These are phyloP conservation scores for Drosophila eugracilis DNA, from an alignment of 1,140 invertebrate species.

Conservation along the genomic window DNA sequence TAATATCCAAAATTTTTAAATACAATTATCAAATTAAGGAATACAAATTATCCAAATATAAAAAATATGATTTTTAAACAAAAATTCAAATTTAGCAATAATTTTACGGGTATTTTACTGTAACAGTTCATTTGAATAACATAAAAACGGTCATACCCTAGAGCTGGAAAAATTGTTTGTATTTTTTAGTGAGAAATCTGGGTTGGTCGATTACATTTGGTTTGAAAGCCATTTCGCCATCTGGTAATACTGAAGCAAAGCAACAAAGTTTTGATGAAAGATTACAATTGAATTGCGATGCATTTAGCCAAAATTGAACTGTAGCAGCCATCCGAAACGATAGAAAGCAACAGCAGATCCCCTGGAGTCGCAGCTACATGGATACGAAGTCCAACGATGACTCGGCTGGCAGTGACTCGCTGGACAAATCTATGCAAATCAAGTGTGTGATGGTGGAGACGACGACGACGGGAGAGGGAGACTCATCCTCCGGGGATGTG, in stretches of 20 bases:
- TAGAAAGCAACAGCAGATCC: conserved; percentile 12
- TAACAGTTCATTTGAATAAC: too few species aligned
- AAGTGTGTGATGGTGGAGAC: conserved; percentile 80
- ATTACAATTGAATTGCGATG: conserved; percentile 45
- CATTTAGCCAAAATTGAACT: conserved; percentile 30
- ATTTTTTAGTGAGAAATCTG: too few species aligned
- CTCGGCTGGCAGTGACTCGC: conserved; percentile 72
- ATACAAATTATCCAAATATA: too few species aligned
- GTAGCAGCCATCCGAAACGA: conserved; percentile 16
- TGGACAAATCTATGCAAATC: conserved; percentile 80
- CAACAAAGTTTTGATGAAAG: conserved; percentile 35
- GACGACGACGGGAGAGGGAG: conserved; percentile 6
- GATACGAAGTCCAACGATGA: conserved; percentile 79
- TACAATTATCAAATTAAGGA: too few species aligned
- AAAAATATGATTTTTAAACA: too few species aligned
- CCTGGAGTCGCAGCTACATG: conserved; percentile 46
- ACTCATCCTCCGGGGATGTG: conserved; percentile 28
- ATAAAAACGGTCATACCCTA: too few species aligned
- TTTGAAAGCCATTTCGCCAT: too few species aligned
- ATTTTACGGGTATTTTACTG: too few species aligned
- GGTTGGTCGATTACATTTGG: too few species aligned
- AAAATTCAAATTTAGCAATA: too few species aligned
- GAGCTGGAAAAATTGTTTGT: not conserved
- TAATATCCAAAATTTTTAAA: too few species aligned
- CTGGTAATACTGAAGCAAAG: conserved; percentile 12